These are phyloP conservation scores for Phanerotoma sp. DNA, from an alignment of 2,888 invertebrate species.

Conservation along the genomic window DNA sequence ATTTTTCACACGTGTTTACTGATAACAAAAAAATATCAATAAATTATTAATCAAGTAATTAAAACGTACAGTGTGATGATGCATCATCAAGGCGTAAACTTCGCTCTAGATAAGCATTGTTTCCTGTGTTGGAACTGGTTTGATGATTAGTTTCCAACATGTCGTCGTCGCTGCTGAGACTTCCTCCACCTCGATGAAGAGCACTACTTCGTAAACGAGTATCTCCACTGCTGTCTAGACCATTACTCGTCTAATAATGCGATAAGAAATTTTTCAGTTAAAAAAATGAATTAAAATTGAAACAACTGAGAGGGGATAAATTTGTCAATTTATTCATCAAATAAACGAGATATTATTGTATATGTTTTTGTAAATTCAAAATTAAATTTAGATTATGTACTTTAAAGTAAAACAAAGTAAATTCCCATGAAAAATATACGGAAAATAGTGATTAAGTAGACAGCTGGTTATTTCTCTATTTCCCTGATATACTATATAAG, in stretches of 20 bases:
- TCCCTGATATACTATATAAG: background rate
- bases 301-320: background rate
- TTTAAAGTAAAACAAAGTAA: no score
- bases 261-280: no score
- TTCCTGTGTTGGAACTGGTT: constrained; percentile 46
- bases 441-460: background rate
- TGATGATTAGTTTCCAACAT: constrained; percentile 53
- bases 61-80: constrained; percentile 50
- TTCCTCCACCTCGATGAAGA: constrained; percentile 44
- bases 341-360: no score
- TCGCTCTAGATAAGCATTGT: constrained; percentile 49
- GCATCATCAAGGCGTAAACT: constrained; percentile 53
- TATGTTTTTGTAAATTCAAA: background rate
- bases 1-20: no score
- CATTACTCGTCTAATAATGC: constrained; percentile 50
- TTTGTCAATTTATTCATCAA: background rate
- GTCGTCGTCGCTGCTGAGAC: constrained; percentile 54
- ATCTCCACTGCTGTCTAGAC: constrained; percentile 49
- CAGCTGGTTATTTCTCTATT: background rate
- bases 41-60: constrained; percentile 14
- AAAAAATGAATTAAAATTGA: background rate
- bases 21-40: no score
- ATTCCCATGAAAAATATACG: no score
- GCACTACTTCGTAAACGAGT: constrained; percentile 44
- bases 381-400: no score